Percentiles rank a stretch among this genome's conserved stretches.
These are phyloP conservation scores for Papilio glaucus DNA, from an alignment of 1,140 invertebrate genomes.

Conservation along the genomic window DNA sequence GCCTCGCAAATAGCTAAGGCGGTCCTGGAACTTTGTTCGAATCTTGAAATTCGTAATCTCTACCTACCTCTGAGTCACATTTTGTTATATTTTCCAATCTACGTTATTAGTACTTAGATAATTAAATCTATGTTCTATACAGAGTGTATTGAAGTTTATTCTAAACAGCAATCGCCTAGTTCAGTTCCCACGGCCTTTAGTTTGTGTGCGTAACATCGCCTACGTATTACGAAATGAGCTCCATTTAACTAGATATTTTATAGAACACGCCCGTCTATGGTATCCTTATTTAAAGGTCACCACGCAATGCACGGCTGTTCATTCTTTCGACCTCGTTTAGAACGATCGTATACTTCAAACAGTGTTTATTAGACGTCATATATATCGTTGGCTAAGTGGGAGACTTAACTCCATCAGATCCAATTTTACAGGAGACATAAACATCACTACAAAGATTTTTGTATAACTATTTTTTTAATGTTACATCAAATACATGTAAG, in stretches of 20 bases:
- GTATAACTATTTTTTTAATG: no score
- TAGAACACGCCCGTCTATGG: constrained; percentile 27
- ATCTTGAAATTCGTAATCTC: no score
- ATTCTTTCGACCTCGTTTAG: background rate
- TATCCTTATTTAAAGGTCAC: constrained; percentile 36
- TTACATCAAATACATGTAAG: no score
- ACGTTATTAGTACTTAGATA: background rate
- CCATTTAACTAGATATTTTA: constrained; percentile 22
- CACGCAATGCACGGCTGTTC: background rate
- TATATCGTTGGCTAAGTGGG: no score
- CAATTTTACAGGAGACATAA: no score
- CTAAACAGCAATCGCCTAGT: constrained; percentile 10
- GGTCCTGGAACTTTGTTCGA: no score
- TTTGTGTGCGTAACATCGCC: constrained; percentile 32
- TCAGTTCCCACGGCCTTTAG: constrained; percentile 35
- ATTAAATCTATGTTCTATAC: background rate
- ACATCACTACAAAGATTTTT: no score
- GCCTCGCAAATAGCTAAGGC: no score
- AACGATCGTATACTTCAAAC: background rate
- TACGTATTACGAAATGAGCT: constrained; percentile 31
- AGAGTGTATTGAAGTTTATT: background rate
- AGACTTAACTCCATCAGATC: no score
- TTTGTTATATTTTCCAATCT: background rate
- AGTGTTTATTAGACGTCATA: background rate
- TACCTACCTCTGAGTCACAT: background rate